These are phyloP conservation scores for Manis crassicaudata DNA, from an alignment of 2,797 vertebrate species.

Conservation along the genomic window DNA sequence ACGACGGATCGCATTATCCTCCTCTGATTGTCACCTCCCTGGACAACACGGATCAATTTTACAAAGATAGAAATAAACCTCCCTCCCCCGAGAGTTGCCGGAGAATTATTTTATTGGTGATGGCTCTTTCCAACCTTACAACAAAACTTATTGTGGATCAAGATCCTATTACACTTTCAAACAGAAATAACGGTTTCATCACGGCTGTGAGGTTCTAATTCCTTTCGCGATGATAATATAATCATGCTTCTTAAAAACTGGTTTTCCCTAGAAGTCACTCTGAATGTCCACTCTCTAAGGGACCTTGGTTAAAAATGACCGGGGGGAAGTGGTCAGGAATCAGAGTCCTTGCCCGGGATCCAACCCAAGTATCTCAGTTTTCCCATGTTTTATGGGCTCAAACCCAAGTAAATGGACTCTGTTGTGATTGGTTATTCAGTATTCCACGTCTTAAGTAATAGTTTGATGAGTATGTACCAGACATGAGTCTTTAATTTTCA, in stretches of 20 bases:
- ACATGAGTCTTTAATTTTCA: neutral
- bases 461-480: neutral
- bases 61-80: neutral
- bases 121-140: neutral
- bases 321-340: neutral
- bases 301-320: neutral
- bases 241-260: neutral
- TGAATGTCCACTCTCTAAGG: neutral
- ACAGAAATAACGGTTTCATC: neutral
- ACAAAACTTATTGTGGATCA: neutral
- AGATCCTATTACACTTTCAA: neutral
- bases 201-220: neutral
- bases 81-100: neutral
- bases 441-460: neutral
- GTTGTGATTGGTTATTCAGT: neutral
- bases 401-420: neutral
- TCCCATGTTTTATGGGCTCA: neutral
- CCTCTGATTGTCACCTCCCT: neutral
- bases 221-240: neutral
- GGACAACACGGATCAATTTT: neutral
- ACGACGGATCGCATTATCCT: neutral
- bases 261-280: neutral
- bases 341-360: neutral
- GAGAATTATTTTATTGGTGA: neutral
- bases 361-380: neutral